Base-by-base conservation (phyloP, 2,797 vertebrate species). In the Channa striata region DNA sequence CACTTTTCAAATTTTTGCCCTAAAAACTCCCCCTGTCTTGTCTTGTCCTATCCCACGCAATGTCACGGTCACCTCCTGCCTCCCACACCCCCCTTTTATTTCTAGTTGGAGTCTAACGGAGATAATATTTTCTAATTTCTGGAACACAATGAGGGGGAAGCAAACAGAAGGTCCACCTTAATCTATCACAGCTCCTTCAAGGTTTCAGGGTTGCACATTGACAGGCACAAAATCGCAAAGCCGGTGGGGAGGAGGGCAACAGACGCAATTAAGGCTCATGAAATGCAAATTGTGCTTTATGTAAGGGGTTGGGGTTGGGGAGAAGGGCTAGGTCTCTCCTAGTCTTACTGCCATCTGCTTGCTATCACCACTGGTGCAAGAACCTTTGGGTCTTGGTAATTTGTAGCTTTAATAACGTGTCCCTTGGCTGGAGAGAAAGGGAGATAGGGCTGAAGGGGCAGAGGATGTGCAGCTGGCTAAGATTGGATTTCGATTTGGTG, bases 221-320 rank as follows among this genome's bases (percentile, higher is more conserved):
- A 97, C 96, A 96, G 91, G 91, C 96, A 94, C 93, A 93, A 95
- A 95, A 95, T 93, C 88, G 87, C 81, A 80, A 87, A 90, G 93
- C 91, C 87, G 76, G 84, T 87, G 83, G 82, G 82, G 87, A 82
- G 81, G 87, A 93, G 93, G 93, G 92, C 93, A 93, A 92, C 89
- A 94, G 94, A 97, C 93, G 90, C 92, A 95, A 93, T 94, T 96
- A 96, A 95, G 89, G 92, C 95, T 98, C 96, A 98, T 98, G 96
- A 97, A 98, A 98, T 97, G 96, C 95, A 97, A 98, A 98, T 95
- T 39, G 64, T 25, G 17, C 90, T 93, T 94, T 95, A 93, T 95
- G 94, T 91, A 89, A 90, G 87, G 84, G 92, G 74, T 68, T 39
- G 12, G 56, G 58, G 60, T 8, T 11, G 54, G 60, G 48, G 78